Evolutionary conservation across 2,113 vertebrate species (phyloP), one percentile per base, ranked within the genome.

Genomic region (Melanostigma gelatinosum): DNA sequence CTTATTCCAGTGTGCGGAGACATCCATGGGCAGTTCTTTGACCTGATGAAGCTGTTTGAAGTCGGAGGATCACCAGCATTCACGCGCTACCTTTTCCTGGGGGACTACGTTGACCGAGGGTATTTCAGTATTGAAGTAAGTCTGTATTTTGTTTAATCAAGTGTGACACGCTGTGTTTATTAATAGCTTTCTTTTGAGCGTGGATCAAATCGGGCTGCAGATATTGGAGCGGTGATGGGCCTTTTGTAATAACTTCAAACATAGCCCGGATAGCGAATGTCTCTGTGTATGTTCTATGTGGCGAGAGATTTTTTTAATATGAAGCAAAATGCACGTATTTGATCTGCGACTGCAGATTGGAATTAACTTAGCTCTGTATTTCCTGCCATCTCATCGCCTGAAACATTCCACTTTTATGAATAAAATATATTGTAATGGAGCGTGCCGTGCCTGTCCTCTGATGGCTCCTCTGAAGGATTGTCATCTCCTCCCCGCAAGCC

Each of bases 91-190:
- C 98, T 99, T 93, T 99, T 99, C 95, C 94, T 99, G 85, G 98
- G 98, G 78, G 98, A 99, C 95, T 99, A 99, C 24, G 98, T 99
- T 85, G 98, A 99, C 97, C 97, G 98, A 97, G 98, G 98, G 87
- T 99, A 99, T 95, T 99, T 99, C 96, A 99, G 98, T 95, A 99
- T 99, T 92, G 98, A 99, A 96, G 98, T 99, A 95, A 96, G 96
- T 97, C 29, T 13, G 36, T 62, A 29, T 60, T 42, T 54, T n/a
- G 15, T 44, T 64, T 84, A 81, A 91, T 91, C 83, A 75, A 87
- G 81, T 69, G 71, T 73, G 88, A 91, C 86, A 68, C 73, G 20
- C 77, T 54, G 67, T 55, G 80, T 77, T 87, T 90, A 89, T 91
- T 91, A 87, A 93, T 91, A 88, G 86, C 77, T 75, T 78, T 84